phyloP scores from a whole-genome alignment of 1,140 invertebrate genomes.

The Megalonaias nervosa region DNA sequence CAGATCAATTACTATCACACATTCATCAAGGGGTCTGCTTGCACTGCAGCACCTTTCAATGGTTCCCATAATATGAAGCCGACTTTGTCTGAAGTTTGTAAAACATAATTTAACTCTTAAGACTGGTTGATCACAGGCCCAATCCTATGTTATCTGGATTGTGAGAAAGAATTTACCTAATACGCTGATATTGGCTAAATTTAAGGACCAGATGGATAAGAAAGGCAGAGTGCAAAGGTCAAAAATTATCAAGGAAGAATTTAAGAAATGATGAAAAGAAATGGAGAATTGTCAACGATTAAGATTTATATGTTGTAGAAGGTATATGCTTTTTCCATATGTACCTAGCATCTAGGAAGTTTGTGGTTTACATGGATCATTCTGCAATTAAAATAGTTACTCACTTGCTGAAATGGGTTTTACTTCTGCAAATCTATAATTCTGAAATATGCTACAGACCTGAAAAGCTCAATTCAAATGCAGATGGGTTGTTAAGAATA shows the following conservation, averaged over 20 bases:
- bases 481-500: no score
- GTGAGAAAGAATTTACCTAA: constrained; percentile 41
- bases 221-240: constrained; percentile 26
- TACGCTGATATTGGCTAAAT: constrained; percentile 43
- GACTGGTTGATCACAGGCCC: constrained; percentile 33
- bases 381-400: constrained; percentile 71
- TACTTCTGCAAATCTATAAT: constrained; percentile 17
- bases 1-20: constrained; percentile 70
- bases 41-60: constrained; percentile 63
- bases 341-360: constrained; percentile 71
- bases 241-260: constrained; percentile 37
- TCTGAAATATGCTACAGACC: no score
- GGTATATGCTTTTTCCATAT: no score
- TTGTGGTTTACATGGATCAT: constrained; percentile 74
- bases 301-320: constrained; percentile 34
- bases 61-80: constrained; percentile 53
- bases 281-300: constrained; percentile 14
- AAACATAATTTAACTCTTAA: constrained; percentile 47
- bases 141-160: constrained; percentile 40
- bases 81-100: constrained; percentile 44
- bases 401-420: constrained; percentile 49
- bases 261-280: constrained; percentile 28
- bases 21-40: constrained; percentile 63
- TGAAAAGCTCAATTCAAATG: no score
- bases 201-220: constrained; percentile 40